Percentiles rank a stretch among this genome's conserved stretches.
phyloP scores from a whole-genome alignment of 2,113 vertebrate genomes.

The Antennarius striatus region DNA sequence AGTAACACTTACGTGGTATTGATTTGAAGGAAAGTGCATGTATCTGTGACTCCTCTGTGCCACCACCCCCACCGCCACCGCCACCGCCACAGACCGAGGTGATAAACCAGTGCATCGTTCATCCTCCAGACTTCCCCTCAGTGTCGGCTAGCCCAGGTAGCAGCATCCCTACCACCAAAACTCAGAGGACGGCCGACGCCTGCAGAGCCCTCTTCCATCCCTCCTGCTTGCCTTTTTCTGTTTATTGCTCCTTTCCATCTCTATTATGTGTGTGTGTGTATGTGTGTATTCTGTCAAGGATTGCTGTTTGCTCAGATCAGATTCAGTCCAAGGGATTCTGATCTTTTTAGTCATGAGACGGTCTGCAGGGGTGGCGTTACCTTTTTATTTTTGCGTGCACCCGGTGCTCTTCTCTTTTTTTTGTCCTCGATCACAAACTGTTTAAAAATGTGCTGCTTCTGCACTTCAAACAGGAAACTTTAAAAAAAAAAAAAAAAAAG shows the following conservation, averaged over 20 bases:
- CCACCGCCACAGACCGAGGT: constrained; percentile 53
- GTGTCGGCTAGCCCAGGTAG: constrained; percentile 63
- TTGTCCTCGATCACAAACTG: not conserved
- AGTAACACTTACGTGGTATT: constrained; percentile 37
- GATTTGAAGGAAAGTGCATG: constrained; percentile 58
- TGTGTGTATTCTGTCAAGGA: constrained; percentile 58
- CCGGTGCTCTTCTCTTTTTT: not conserved
- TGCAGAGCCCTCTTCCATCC: constrained; percentile 54
- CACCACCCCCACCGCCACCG: constrained; percentile 33
- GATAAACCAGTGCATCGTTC: constrained; percentile 54
- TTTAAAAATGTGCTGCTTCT: constrained; percentile 1
- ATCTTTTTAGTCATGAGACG: constrained; percentile 10
- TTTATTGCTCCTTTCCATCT: constrained; percentile 44
- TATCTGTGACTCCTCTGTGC: constrained; percentile 48
- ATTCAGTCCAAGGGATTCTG: constrained; percentile 19
- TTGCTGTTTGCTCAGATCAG: constrained; percentile 54
- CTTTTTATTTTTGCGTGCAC: not conserved
- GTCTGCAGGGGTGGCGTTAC: constrained; percentile 1
- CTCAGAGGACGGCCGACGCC: constrained; percentile 49
- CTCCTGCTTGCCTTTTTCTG: constrained; percentile 55
- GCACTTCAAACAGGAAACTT: not conserved
- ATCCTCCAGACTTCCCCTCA: constrained; percentile 52
- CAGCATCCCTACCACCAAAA: constrained; percentile 37
- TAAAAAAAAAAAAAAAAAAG: not conserved
- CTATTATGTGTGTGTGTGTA: constrained; percentile 18